phyloP scores from a whole-genome alignment of 2,113 vertebrate genomes.

The Oxyura jamaicensis region DNA sequence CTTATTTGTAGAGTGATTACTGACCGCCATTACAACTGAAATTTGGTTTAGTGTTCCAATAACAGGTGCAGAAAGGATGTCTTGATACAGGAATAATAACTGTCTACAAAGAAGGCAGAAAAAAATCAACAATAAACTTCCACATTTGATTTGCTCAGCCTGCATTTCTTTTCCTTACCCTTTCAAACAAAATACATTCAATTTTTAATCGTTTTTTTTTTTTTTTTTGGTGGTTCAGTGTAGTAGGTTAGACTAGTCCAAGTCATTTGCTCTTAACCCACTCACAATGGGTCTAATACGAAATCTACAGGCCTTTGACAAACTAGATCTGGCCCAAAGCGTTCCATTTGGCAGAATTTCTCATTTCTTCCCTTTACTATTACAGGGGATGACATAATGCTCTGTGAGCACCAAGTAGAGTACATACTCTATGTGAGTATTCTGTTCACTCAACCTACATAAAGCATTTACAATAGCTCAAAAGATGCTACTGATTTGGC shows the following conservation, averaged over 20 bases:
- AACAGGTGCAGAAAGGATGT: conserved; percentile 84
- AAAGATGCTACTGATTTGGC: not conserved
- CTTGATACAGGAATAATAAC: conserved; percentile 79
- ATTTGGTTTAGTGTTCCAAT: conserved; percentile 81
- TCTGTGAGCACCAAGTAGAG: not conserved
- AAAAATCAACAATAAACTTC: not conserved
- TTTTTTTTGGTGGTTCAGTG: not conserved
- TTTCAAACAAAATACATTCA: not conserved
- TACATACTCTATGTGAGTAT: not conserved
- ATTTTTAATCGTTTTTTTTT: not conserved
- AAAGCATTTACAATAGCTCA: not conserved
- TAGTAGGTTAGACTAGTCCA: not conserved
- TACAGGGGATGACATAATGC: not conserved
- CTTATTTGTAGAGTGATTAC: conserved; percentile 60
- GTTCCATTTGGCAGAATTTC: not conserved
- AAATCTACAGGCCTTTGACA: not conserved
- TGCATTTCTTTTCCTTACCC: not conserved
- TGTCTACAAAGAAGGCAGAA: conserved; percentile 69
- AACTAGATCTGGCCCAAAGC: not conserved
- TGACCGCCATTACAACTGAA: conserved; percentile 86
- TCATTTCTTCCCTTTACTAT: not conserved
- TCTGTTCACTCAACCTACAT: not conserved
- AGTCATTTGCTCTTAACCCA: not conserved
- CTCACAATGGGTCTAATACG: not conserved
- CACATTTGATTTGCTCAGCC: not conserved